These are phyloP conservation scores for Drosophila lacertosa DNA, from an alignment of 1,140 invertebrate genomes.

Conservation along the genomic window DNA sequence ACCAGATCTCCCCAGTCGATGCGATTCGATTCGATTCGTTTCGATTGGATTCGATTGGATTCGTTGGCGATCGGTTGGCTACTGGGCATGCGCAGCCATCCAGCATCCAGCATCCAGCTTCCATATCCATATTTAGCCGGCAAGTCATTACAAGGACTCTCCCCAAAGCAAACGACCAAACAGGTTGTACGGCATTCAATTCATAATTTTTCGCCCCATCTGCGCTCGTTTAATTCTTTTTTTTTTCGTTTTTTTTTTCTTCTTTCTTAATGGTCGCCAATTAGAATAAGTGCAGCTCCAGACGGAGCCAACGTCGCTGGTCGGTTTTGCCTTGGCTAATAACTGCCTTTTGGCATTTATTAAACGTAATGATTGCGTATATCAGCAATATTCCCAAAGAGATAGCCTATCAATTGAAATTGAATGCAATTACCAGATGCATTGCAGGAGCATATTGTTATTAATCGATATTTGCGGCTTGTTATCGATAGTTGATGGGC, in stretches of 20 bases:
- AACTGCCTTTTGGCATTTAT: conserved; percentile 74
- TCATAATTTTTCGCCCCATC: conserved; percentile 60
- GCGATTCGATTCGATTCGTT: not conserved
- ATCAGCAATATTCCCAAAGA: conserved; percentile 29
- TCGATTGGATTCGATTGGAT: not conserved
- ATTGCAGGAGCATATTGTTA: conserved; percentile 10
- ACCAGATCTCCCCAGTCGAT: conserved; percentile 20
- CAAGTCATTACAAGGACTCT: conserved; percentile 40
- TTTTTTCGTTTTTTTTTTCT: too few relatives aligned
- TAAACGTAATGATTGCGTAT: conserved; percentile 70
- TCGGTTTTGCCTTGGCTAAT: conserved; percentile 32
- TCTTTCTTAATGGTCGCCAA: conserved; percentile 63
- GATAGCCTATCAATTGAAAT: conserved; percentile 51
- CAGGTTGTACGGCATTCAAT: conserved; percentile 52
- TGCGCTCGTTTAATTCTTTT: too few relatives aligned
- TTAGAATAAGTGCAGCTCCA: conserved; percentile 65
- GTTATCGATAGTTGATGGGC: conserved; percentile 16
- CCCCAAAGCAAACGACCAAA: conserved; percentile 24
- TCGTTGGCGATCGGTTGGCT: conserved; percentile 20
- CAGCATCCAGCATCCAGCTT: conserved; percentile 20
- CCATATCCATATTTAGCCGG: conserved; percentile 29
- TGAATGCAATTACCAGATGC: conserved; percentile 59
- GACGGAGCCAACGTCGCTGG: not conserved
- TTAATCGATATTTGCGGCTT: conserved; percentile 17
- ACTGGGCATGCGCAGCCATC: conserved; percentile 71